phyloP scores from a whole-genome alignment of 2,888 invertebrate species.

The Drosophila kambysellisi region DNA sequence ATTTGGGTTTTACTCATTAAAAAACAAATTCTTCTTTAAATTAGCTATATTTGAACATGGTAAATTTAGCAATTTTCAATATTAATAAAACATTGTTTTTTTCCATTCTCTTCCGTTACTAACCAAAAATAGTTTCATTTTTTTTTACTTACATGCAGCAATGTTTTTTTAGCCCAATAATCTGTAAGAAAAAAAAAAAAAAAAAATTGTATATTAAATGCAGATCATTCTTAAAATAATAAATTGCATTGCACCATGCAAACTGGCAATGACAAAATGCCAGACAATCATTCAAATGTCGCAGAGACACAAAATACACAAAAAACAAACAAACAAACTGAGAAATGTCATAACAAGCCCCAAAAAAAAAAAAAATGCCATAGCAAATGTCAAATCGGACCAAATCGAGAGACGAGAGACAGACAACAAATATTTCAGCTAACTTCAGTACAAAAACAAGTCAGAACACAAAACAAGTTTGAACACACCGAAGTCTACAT shows the following conservation, averaged over 20 bases:
- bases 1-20: not conserved
- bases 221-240: slow-evolving; percentile 11
- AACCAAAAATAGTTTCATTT: not conserved
- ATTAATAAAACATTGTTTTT: not conserved
- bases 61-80: not conserved
- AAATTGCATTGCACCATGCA: slow-evolving; percentile 12
- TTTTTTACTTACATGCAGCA: slow-evolving; percentile 33
- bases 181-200: slow-evolving; percentile 23
- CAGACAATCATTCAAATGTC: slow-evolving; percentile 70
- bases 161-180: not conserved
- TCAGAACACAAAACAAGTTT: not conserved
- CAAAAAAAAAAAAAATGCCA: slow-evolving; percentile 34
- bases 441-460: slow-evolving; percentile 1
- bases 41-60: not conserved
- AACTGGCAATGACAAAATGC: slow-evolving; percentile 55
- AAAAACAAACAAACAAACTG: slow-evolving; percentile 26
- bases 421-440: slow-evolving; percentile 6
- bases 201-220: slow-evolving; percentile 12
- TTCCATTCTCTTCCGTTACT: not conserved
- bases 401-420: slow-evolving; percentile 9
- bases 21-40: not conserved
- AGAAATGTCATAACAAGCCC: slow-evolving; percentile 71
- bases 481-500: not conserved
- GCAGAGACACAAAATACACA: slow-evolving; percentile 22
- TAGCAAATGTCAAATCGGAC: slow-evolving; percentile 61